Base-by-base conservation (phyloP, 2,113 vertebrate genomes). In the Mesembrinibis cayennensis region DNA sequence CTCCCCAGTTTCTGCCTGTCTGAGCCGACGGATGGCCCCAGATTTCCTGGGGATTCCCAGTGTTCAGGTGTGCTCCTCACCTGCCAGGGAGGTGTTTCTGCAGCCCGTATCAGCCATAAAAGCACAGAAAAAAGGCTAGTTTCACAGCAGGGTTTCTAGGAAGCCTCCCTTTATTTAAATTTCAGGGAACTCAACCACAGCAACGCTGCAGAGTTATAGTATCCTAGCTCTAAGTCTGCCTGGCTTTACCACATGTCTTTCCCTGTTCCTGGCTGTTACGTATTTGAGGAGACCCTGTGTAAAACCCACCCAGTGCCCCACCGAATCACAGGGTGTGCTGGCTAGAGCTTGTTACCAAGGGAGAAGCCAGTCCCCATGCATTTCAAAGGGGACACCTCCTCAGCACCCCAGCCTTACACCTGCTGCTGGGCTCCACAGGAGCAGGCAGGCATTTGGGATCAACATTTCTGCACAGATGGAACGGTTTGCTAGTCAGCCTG, bases 341-440 rank as follows among this genome's bases (percentile, higher is more conserved):
- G 10, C 42, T 89, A 55, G 17, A 42, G 25, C 16, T 67, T 49
- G 15, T 36, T 29, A 89, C 23, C n/a, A 78, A 44, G 34, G 9
- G 6, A 49, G n/a, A 59, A 79, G 29, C 52, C 61, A 45, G 7
- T 53, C 17, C 12, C 20, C 9, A 5, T 49, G 6, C 32, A 26
- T 45, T 34, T 78, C 38, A 15, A 62, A 74, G 29, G 13, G 17
- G 19, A 58, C 42, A 73, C 18, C 38, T 65, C 36, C 74, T 73
- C 18, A 82, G 50, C 38, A 58, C 7, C 58, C 34, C 59, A 74
- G 9, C 13, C 42, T 70, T 44, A 9, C 0, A 0, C 42, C 25
- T 21, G 25, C 21, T 70, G 23, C 74, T 80, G 44, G 20, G 38
- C 7, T 76, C 44, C 38, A 52, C 0, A 0, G 53, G 18, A 56